phyloP scores from a whole-genome alignment of 2,113 vertebrate genomes.

The Ranitomeya imitator region DNA sequence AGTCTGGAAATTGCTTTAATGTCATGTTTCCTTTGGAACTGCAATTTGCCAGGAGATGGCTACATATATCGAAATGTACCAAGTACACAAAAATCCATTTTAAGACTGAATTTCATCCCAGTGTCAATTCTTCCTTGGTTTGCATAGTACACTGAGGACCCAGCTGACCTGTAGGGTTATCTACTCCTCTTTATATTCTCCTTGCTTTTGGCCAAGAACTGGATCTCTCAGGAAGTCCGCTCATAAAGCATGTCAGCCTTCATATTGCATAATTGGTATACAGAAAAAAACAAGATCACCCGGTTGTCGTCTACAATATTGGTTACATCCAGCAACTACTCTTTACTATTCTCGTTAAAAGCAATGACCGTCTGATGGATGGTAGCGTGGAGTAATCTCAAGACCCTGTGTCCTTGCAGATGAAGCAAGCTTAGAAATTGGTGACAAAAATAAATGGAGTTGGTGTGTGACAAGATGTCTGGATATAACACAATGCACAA shows the following conservation, averaged over 20 bases:
- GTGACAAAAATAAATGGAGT: neutral
- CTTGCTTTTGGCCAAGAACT: neutral
- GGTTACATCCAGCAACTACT: neutral
- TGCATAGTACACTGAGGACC: conserved; percentile 45
- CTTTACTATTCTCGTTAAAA: neutral
- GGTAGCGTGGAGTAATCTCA: neutral
- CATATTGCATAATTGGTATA: conserved; percentile 20
- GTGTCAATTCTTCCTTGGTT: neutral
- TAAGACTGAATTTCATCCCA: neutral
- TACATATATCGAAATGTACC: neutral
- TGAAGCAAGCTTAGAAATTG: neutral
- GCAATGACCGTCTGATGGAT: neutral
- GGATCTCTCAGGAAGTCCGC: neutral
- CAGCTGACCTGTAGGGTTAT: neutral
- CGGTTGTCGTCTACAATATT: neutral
- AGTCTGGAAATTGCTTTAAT: conserved; percentile 7
- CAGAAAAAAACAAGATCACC: conserved; percentile 17
- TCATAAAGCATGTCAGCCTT: neutral
- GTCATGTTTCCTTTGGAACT: conserved; percentile 24
- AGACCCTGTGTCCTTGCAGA: conserved; percentile 12
- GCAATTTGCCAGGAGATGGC: conserved; percentile 14
- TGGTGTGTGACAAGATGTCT: neutral
- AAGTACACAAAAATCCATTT: neutral
- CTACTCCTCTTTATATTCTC: neutral
- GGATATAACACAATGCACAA: neutral